A percentile compares a stretch with the other conserved stretches of the same genome.
Evolutionary conservation across 1,140 invertebrate genomes (phyloP).

Genomic region (Drosophila baimaii): DNA sequence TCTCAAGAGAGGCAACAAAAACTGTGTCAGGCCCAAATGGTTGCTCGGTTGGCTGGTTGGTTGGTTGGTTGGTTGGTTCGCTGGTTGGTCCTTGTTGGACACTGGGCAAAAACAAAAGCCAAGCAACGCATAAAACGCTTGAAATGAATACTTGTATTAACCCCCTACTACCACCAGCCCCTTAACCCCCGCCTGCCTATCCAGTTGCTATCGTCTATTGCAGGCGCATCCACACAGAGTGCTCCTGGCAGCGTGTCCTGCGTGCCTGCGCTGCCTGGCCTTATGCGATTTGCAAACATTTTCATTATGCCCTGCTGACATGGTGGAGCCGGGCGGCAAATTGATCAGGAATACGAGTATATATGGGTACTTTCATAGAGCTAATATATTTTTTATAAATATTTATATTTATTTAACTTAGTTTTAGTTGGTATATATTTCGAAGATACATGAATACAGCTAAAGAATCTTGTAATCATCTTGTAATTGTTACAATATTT

Average conservation of each 20-base stretch:
- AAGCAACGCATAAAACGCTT: constrained; percentile 78
- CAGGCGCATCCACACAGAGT: constrained; percentile 10
- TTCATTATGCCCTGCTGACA: constrained; percentile 40
- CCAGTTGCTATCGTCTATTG: constrained; percentile 8
- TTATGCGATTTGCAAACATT: constrained; percentile 75
- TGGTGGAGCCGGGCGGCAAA: constrained; percentile 6
- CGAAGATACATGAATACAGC: too few species aligned
- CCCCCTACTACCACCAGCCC: neutral
- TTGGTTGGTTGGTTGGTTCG: neutral
- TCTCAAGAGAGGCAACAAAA: constrained; percentile 43
- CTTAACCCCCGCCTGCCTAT: neutral
- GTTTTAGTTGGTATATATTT: neutral
- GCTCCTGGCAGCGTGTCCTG: constrained; percentile 6
- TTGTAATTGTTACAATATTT: too few species aligned
- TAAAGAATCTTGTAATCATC: too few species aligned
- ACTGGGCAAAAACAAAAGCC: constrained; percentile 66
- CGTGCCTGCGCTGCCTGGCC: constrained; percentile 14
- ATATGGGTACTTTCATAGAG: neutral
- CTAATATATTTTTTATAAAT: neutral
- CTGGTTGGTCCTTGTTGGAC: constrained; percentile 35
- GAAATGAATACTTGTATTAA: constrained; percentile 77
- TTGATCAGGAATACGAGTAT: constrained; percentile 26
- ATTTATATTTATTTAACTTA: neutral
- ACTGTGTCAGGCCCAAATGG: constrained; percentile 54
- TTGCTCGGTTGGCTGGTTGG: constrained; percentile 4